Conservation (phyloP, 2,797 vertebrate species). For the Rhinatrema bivittatum region DNA sequence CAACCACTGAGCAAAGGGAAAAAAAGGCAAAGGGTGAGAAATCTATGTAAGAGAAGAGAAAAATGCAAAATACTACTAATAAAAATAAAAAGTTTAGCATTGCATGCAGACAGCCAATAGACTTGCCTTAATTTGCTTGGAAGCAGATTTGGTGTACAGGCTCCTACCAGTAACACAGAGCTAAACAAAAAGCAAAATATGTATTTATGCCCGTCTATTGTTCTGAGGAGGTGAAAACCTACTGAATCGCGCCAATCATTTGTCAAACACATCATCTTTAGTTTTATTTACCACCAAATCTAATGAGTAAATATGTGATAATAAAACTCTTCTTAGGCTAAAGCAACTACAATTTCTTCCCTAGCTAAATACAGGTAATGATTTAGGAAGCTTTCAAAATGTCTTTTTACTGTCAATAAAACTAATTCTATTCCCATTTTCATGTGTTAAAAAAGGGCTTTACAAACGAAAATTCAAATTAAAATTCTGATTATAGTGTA, state of each 20-base stretch:
- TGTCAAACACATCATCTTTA: constrained; percentile 64
- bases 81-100: constrained; percentile 59
- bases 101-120: constrained; percentile 57
- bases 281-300: constrained; percentile 70
- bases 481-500: constrained; percentile 80
- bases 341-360: constrained; percentile 64
- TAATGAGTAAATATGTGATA: constrained; percentile 77
- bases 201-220: constrained; percentile 68
- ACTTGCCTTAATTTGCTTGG: constrained; percentile 57
- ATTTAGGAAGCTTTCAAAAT: constrained; percentile 74
- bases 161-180: constrained; percentile 59
- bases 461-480: constrained; percentile 80
- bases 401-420: constrained; percentile 79
- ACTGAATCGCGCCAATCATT: constrained; percentile 62
- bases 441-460: constrained; percentile 60
- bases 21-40: constrained; percentile 47
- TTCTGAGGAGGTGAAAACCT: constrained; percentile 64
- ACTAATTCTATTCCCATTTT: constrained; percentile 75
- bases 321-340: constrained; percentile 70
- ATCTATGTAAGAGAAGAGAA: constrained; percentile 55
- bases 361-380: constrained; percentile 69
- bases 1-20: constrained; percentile 47
- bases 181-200: constrained; percentile 71
- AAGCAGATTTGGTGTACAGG: constrained; percentile 54
- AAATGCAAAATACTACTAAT: constrained; percentile 52